Evolutionary conservation across 1,140 invertebrate species (phyloP), one percentile per base, ranked within the genome.

Genomic region (Drosophila asahinai): DNA sequence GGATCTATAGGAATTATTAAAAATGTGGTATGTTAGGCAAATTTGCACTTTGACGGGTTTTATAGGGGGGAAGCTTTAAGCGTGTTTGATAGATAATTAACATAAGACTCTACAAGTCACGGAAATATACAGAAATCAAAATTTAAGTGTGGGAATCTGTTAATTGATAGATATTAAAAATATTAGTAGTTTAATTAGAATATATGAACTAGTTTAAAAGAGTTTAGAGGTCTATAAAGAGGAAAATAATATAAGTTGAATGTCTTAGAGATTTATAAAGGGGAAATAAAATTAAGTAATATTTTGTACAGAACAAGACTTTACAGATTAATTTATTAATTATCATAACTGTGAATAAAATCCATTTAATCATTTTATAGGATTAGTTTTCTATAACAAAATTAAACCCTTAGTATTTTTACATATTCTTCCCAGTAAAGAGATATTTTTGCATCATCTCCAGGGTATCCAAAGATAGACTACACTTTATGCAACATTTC

Each of bases 21-120:
- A 30, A 73, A 72, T 73, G 7, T 36, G 36, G 25, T 36, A 12
- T 36, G 11, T 22, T 43, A 2, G 25, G 11, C 7, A 17, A 27
- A 68, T 45, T 52, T 30, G n/a, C 27, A 70, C 33, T 49, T 67
- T 25, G n/a, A n/a, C 17, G 17, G 36, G 27, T 30, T 59, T 30
- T 15, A 27, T 40, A 5, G 38, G 38, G n/a, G n/a, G 5, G 5
- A 3, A 9, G 6, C 49, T 27, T 5, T 25, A 58, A 45, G 55
- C 55, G 15, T 36, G 49, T 62, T 38, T 3, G 14, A 2, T 63
- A n/a, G n/a, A 15, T 55, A 38, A 36, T 62, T n/a, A 42, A 30
- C 14, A 33, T 60, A 33, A 8, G 54, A 5, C 54, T 11, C 17
- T 22, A 9, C 36, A 22, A 57, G 54, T 40, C 52, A 11, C 33